A percentile compares a stretch with the other conserved stretches of the same genome.
phyloP scores from a whole-genome alignment of 2,113 vertebrate genomes.

The Apteryx mantelli region DNA sequence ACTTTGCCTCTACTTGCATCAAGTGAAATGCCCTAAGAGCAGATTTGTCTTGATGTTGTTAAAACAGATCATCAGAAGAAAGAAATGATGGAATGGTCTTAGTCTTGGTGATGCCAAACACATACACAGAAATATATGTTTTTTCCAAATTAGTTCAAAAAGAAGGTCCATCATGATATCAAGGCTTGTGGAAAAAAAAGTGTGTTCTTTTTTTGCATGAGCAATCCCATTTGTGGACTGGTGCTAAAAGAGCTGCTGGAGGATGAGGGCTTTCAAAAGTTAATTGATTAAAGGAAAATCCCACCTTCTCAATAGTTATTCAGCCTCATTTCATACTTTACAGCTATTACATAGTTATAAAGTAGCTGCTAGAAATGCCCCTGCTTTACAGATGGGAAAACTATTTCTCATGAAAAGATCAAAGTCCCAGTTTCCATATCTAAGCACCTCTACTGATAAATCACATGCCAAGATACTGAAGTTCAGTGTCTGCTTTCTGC shows the following conservation, averaged over 20 bases:
- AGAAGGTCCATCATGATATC: slow-evolving; percentile 1
- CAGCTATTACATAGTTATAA: slow-evolving; percentile 44
- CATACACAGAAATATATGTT: neutral
- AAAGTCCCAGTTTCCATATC: slow-evolving; percentile 36
- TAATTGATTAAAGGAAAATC: slow-evolving; percentile 70
- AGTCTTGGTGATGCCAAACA: neutral
- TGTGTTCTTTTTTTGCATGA: neutral
- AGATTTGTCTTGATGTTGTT: slow-evolving; percentile 39
- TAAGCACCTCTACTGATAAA: slow-evolving; percentile 50
- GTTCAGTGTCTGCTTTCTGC: neutral
- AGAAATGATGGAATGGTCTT: neutral
- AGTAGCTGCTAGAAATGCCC: slow-evolving; percentile 47
- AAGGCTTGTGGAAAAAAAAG: neutral
- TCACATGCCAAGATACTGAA: slow-evolving; percentile 8
- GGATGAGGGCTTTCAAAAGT: slow-evolving; percentile 49
- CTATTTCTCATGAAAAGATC: slow-evolving; percentile 54
- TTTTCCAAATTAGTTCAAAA: neutral
- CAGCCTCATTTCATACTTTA: slow-evolving; percentile 42
- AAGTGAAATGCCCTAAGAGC: neutral
- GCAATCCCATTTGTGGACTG: neutral
- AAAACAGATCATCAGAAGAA: neutral
- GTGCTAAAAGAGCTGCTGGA: slow-evolving; percentile 13
- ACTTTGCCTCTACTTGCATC: neutral
- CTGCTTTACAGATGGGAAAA: slow-evolving; percentile 52
- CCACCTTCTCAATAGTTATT: slow-evolving; percentile 49